Conservation (phyloP, 2,888 invertebrate genomes). For the Pyrrhosoma nymphula region DNA sequence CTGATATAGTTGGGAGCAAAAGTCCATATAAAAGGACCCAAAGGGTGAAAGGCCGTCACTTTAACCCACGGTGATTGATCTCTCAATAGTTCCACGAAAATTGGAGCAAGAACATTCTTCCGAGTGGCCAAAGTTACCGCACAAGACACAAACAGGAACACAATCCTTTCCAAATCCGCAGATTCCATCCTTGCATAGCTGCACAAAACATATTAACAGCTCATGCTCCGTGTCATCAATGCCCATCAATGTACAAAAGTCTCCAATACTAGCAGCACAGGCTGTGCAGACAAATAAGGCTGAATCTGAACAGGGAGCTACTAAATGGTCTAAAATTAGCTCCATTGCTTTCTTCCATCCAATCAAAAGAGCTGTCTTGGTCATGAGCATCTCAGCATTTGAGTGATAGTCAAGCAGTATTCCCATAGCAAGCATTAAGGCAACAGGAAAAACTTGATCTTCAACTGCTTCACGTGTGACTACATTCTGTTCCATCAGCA, state of each 20-base stretch:
- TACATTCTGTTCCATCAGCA: slow-evolving; percentile 83
- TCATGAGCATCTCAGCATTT: slow-evolving; percentile 84
- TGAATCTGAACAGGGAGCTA: slow-evolving; percentile 82
- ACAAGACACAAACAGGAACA: slow-evolving; percentile 85
- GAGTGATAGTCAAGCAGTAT: slow-evolving; percentile 80
- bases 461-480: slow-evolving; percentile 82
- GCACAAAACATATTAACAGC: slow-evolving; percentile 84
- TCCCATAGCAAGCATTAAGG: slow-evolving; percentile 81
- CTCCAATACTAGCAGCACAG: slow-evolving; percentile 86
- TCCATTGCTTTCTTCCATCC: slow-evolving; percentile 85
- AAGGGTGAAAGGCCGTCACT: slow-evolving; percentile 85
- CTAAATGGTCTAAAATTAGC: slow-evolving; percentile 84
- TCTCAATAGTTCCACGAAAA: slow-evolving; percentile 83
- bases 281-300: slow-evolving; percentile 85
- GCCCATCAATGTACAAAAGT: slow-evolving; percentile 85
- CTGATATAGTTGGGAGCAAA: slow-evolving; percentile 80
- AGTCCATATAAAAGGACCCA: slow-evolving; percentile 90
- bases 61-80: slow-evolving; percentile 85
- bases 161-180: slow-evolving; percentile 89
- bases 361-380: slow-evolving; percentile 85
- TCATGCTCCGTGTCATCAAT: slow-evolving; percentile 82
- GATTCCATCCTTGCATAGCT: slow-evolving; percentile 84
- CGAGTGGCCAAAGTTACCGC: slow-evolving; percentile 82
- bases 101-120: slow-evolving; percentile 81
- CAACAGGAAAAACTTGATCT: slow-evolving; percentile 83